Conservation (phyloP, 2,888 invertebrate species). For the Bhutanitis thaidina region DNA sequence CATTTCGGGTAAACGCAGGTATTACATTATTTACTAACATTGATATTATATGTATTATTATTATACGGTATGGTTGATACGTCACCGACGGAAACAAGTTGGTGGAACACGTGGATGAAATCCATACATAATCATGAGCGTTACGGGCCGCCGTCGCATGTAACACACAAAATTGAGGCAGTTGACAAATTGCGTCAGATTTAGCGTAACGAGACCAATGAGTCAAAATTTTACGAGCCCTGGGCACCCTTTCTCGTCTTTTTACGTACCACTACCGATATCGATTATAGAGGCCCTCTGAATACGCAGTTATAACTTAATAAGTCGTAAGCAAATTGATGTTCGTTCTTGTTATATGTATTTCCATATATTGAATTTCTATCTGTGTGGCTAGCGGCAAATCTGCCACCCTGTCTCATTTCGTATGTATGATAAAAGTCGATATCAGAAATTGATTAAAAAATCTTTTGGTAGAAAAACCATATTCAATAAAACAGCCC, state of each 20-base stretch:
- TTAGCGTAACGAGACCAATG: slow-evolving; percentile 40
- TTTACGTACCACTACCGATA: slow-evolving; percentile 25
- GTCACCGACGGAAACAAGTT: slow-evolving; percentile 7
- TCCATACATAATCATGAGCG: slow-evolving; percentile 20
- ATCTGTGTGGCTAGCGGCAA: too few species aligned
- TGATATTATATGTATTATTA: too few species aligned
- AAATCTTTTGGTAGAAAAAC: too few species aligned
- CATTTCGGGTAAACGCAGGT: too few species aligned
- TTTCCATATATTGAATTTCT: too few species aligned
- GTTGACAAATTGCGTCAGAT: slow-evolving; percentile 43
- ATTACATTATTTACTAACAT: too few species aligned
- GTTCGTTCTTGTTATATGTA: too few species aligned
- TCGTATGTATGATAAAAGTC: too few species aligned
- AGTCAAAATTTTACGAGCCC: slow-evolving; percentile 40
- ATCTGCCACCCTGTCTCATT: too few species aligned
- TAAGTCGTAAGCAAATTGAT: background rate
- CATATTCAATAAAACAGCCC: too few species aligned
- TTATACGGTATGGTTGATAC: background rate
- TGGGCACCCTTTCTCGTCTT: slow-evolving; percentile 25
- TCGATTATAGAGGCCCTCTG: background rate
- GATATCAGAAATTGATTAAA: too few species aligned
- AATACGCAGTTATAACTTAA: background rate
- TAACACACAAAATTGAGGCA: slow-evolving; percentile 29
- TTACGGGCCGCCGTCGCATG: slow-evolving; percentile 16
- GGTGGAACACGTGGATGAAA: slow-evolving; percentile 11